Evolutionary conservation across 2,113 vertebrate genomes (phyloP).

Genomic region (Eurypyga helias): DNA sequence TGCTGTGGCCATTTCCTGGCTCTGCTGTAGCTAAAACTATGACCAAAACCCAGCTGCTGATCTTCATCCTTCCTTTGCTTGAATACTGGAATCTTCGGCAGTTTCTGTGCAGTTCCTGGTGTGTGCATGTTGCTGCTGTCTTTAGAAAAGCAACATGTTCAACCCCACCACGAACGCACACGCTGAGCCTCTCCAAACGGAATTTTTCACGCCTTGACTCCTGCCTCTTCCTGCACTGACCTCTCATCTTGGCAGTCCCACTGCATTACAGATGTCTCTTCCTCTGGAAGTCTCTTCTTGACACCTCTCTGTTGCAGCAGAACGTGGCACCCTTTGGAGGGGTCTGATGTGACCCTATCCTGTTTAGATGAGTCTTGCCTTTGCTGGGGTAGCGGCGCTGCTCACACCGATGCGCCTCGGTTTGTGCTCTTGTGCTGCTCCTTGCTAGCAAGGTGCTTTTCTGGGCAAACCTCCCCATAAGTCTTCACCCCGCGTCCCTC

Average conservation of each 20-base stretch:
- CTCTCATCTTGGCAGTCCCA: neutral
- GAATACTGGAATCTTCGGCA: neutral
- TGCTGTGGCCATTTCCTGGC: neutral
- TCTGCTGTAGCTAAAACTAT: neutral
- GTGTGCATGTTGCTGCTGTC: neutral
- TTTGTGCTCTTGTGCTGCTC: neutral
- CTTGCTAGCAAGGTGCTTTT: fast-evolving
- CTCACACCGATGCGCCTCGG: neutral
- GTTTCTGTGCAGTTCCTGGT: neutral
- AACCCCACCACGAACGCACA: neutral
- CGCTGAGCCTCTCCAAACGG: neutral
- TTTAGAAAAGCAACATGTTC: neutral
- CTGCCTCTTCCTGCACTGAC: neutral
- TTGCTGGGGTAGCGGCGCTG: neutral
- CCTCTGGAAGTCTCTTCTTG: neutral
- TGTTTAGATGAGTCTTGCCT: neutral
- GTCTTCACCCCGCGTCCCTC: neutral
- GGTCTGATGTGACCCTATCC: neutral
- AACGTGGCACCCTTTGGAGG: neutral
- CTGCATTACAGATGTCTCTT: neutral
- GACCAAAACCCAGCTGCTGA: neutral
- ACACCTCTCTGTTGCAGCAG: neutral
- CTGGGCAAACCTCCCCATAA: neutral
- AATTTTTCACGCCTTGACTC: neutral
- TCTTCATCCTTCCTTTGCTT: neutral